A percentile compares a stretch with the other conserved stretches of the same genome.
These are phyloP conservation scores for Phymastichus coffea DNA, from an alignment of 1,140 invertebrate genomes.

Conservation along the genomic window DNA sequence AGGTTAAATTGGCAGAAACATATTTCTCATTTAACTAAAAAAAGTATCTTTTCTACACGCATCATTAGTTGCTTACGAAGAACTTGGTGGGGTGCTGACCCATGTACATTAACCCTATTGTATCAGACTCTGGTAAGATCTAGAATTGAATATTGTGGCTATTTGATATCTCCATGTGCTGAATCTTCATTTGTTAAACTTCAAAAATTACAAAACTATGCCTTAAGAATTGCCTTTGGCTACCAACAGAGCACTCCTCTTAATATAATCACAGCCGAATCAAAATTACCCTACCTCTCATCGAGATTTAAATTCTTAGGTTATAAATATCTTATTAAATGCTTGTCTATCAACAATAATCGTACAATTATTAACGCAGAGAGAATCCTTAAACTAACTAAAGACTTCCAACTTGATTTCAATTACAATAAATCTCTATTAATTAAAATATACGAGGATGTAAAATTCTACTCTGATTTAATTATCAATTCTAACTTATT, in stretches of 20 bases:
- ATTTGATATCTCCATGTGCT: not conserved
- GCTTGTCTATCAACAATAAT: not conserved
- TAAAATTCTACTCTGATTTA: too few relatives aligned
- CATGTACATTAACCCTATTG: constrained; percentile 13
- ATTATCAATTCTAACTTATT: too few relatives aligned
- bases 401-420: not conserved
- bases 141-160: constrained; percentile 26
- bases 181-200: not conserved
- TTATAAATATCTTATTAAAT: not conserved
- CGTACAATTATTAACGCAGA: not conserved
- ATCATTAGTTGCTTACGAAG: constrained; percentile 28
- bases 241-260: not conserved
- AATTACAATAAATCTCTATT: not conserved
- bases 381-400: not conserved
- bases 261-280: not conserved
- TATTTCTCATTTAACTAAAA: constrained; percentile 12
- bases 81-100: constrained; percentile 33
- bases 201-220: not conserved
- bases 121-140: constrained; percentile 28
- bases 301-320: not conserved
- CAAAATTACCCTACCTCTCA: not conserved
- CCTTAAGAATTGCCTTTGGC: not conserved
- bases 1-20: constrained; percentile 26
- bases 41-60: constrained; percentile 17
- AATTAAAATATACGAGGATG: not conserved